phyloP scores from a whole-genome alignment of 1,140 invertebrate genomes.

The Mactra quadrangularis region DNA sequence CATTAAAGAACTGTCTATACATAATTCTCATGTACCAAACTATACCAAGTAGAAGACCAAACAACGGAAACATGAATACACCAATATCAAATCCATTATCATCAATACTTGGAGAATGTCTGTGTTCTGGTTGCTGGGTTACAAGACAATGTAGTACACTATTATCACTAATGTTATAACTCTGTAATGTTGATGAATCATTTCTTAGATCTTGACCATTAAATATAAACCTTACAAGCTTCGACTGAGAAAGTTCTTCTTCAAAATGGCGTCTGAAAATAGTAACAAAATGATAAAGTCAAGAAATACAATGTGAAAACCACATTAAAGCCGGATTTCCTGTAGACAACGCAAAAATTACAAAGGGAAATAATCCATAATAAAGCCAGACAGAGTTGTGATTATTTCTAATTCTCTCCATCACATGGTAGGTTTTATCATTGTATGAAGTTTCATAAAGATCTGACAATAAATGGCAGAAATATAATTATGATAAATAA shows the following conservation, averaged over 20 bases:
- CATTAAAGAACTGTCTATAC: slow-evolving; percentile 87
- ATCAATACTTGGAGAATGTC: slow-evolving; percentile 27
- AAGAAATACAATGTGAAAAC: too few relatives aligned
- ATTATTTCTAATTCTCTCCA: too few relatives aligned
- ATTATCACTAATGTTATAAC: slow-evolving; percentile 92
- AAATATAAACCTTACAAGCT: slow-evolving; percentile 93
- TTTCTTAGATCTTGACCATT: slow-evolving; percentile 93
- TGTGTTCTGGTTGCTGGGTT: slow-evolving; percentile 65
- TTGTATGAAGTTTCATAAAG: too few relatives aligned
- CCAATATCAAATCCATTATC: slow-evolving; percentile 72
- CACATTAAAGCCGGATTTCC: too few relatives aligned
- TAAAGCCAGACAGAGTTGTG: too few relatives aligned
- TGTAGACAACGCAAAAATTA: too few relatives aligned
- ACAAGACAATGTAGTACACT: slow-evolving; percentile 95
- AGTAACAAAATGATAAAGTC: not conserved
- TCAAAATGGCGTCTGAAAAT: slow-evolving; percentile 91
- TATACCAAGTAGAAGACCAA: slow-evolving; percentile 85
- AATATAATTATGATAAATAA: too few relatives aligned
- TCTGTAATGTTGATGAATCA: slow-evolving; percentile 90
- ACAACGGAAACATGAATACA: slow-evolving; percentile 83
- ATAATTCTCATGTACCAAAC: slow-evolving; percentile 88
- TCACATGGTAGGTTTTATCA: too few relatives aligned
- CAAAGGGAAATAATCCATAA: too few relatives aligned
- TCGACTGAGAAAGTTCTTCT: slow-evolving; percentile 89
- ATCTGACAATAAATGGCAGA: too few relatives aligned